Conservation (phyloP, 2,113 vertebrate genomes). For the Semnornis frantzii region DNA sequence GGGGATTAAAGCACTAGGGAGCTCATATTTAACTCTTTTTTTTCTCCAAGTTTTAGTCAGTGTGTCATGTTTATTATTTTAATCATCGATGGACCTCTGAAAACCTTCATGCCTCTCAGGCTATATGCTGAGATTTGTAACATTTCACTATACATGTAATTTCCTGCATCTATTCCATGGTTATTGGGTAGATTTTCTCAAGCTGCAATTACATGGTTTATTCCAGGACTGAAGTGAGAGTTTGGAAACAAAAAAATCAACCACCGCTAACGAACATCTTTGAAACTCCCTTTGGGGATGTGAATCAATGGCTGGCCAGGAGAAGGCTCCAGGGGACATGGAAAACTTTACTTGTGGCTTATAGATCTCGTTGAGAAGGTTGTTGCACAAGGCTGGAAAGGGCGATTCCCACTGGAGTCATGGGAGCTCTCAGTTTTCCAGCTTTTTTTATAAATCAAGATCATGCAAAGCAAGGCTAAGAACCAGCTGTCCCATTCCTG, state of each 20-base stretch:
- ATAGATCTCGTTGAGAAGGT: neutral
- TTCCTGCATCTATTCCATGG: neutral
- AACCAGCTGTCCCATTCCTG: constrained; percentile 49
- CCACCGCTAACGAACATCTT: neutral
- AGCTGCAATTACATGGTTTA: neutral
- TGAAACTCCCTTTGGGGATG: neutral
- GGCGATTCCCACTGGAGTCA: constrained; percentile 8
- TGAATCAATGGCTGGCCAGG: neutral
- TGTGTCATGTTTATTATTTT: neutral
- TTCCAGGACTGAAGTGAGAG: neutral
- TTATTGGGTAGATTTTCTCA: neutral
- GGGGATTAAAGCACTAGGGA: neutral
- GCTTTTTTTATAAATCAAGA: constrained; percentile 18
- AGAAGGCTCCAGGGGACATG: neutral
- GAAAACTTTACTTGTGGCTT: constrained; percentile 26
- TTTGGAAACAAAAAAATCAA: neutral
- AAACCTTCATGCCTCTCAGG: neutral
- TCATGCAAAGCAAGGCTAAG: constrained; percentile 38
- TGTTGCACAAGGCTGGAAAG: neutral
- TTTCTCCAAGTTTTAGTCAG: neutral
- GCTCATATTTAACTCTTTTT: neutral
- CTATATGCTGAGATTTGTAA: neutral
- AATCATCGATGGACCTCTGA: neutral
- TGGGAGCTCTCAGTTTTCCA: constrained; percentile 28
- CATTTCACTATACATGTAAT: neutral